A percentile compares a stretch with the other conserved stretches of the same genome.
Conservation (phyloP, 2,888 invertebrate species). For the Odontothrips loti region DNA sequence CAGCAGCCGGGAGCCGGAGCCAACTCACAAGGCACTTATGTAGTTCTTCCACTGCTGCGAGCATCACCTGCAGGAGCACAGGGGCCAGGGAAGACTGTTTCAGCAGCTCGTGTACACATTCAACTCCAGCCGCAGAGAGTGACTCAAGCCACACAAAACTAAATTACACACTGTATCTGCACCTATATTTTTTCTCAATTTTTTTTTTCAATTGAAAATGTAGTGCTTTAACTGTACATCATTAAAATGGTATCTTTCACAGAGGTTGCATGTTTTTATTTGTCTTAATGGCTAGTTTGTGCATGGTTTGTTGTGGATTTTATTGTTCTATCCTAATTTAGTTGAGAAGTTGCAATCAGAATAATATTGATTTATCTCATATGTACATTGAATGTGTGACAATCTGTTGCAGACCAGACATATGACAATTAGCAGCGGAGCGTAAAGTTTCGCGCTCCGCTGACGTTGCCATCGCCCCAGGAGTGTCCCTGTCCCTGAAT, state of each 20-base stretch:
- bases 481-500: background rate
- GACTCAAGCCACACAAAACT: constrained; percentile 10
- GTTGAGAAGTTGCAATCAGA: background rate
- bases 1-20: background rate
- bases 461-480: background rate
- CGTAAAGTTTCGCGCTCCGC: constrained; percentile 21
- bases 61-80: background rate
- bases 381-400: background rate
- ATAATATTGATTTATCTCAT: background rate
- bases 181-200: too few relatives aligned
- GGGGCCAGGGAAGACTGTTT: background rate
- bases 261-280: too few relatives aligned
- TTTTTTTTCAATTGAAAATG: too few relatives aligned
- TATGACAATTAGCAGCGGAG: constrained; percentile 23
- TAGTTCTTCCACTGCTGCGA: background rate
- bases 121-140: constrained; percentile 5
- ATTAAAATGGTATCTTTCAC: background rate
- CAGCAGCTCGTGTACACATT: constrained; percentile 4
- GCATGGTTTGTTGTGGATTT: background rate
- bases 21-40: background rate
- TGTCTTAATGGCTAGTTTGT: too few relatives aligned
- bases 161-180: background rate
- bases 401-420: background rate
- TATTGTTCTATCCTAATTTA: background rate
- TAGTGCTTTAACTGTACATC: background rate